Evolutionary conservation across 2,888 invertebrate species (phyloP).

Genomic region (Amphipyra berbera): DNA sequence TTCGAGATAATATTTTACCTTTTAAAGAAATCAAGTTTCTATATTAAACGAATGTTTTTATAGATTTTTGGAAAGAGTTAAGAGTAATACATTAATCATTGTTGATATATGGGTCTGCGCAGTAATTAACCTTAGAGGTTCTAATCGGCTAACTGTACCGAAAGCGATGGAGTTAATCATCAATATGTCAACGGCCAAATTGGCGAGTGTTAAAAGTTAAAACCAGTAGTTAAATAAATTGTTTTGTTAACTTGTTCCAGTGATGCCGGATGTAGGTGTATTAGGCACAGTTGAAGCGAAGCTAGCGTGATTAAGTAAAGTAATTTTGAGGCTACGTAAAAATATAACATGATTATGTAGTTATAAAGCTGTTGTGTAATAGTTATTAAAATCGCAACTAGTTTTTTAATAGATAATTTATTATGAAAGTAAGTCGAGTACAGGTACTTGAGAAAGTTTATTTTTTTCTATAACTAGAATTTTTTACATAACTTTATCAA

Average conservation of each 20-base stretch:
- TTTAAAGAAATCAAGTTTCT: conserved; percentile 58
- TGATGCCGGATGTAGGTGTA: conserved; percentile 12
- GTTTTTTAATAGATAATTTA: conserved; percentile 11
- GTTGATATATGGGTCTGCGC: conserved; percentile 40
- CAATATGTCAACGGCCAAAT: conserved; percentile 64
- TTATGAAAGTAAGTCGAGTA: conserved; percentile 7
- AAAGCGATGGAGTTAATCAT: conserved; percentile 42
- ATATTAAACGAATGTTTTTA: conserved; percentile 47
- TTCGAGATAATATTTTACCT: conserved; percentile 57
- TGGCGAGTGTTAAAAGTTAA: conserved; percentile 62
- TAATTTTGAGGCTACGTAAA: no score
- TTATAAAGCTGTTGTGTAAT: conserved; percentile 8
- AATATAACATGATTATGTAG: neutral
- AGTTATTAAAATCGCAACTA: conserved; percentile 6
- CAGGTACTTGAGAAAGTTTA: neutral
- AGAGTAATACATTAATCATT: conserved; percentile 54
- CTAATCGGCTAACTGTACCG: conserved; percentile 55
- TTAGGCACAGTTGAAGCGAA: neutral
- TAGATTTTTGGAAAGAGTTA: conserved; percentile 57
- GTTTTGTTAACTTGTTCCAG: conserved; percentile 19
- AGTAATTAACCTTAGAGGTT: conserved; percentile 49
- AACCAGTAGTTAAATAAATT: conserved; percentile 65
- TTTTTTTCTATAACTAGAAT: no score
- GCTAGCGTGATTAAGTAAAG: no score
- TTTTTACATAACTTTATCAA: neutral